Percentiles rank a stretch among this genome's conserved stretches.
phyloP scores from a whole-genome alignment of 2,888 invertebrate species.

The Euproctis similis region DNA sequence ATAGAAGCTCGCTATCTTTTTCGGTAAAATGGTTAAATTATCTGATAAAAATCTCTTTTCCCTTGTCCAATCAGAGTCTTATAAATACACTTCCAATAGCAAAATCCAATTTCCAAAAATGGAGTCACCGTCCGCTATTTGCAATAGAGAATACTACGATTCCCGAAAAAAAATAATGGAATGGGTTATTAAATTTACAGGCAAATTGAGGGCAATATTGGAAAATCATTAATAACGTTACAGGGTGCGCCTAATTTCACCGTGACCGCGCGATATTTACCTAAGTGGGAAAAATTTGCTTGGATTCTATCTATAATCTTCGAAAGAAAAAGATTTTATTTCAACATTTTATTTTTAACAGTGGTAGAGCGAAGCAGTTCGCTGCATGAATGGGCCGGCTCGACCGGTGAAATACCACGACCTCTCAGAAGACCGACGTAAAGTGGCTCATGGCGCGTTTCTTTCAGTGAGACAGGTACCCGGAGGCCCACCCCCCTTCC shows the following conservation, averaged over 20 bases:
- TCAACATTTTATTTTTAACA: too few species aligned
- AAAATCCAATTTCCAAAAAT: conserved; percentile 12
- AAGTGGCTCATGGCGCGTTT: too few species aligned
- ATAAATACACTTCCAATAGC: background rate
- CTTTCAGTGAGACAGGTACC: too few species aligned
- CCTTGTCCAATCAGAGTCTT: background rate
- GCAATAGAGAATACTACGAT: conserved; percentile 22
- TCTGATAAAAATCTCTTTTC: background rate
- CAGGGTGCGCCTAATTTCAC: conserved; percentile 59
- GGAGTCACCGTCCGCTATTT: conserved; percentile 19
- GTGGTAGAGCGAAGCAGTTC: too few species aligned
- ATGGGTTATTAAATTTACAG: conserved; percentile 32
- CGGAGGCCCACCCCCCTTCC: too few species aligned
- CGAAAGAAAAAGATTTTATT: conserved; percentile 7
- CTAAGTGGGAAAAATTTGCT: conserved; percentile 45
- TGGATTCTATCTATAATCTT: conserved; percentile 28
- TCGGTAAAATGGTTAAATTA: background rate
- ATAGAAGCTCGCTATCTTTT: background rate
- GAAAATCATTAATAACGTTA: conserved; percentile 69
- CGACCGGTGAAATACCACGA: too few species aligned
- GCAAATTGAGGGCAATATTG: conserved; percentile 52
- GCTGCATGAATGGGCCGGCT: too few species aligned
- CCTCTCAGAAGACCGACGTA: too few species aligned
- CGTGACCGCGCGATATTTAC: conserved; percentile 54
- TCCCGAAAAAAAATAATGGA: background rate